Percentiles rank a stretch among this genome's conserved stretches.
phyloP scores from a whole-genome alignment of 37 sponge, comb jelly and placozoan genomes.

The Haliclona indistincta region DNA sequence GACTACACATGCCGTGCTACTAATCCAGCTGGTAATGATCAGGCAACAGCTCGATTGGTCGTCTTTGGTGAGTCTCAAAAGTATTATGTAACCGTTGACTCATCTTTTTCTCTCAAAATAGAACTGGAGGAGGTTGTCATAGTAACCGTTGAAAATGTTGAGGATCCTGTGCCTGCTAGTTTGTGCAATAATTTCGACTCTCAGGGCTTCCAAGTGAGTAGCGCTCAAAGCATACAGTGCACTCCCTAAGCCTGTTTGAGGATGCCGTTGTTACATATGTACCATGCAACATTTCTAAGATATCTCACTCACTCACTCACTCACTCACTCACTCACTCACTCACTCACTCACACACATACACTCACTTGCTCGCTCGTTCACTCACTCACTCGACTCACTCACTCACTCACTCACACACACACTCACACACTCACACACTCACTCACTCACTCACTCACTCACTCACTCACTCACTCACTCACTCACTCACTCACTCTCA shows the following conservation, averaged over 20 bases:
- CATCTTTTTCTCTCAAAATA: background rate
- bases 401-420: too few species aligned
- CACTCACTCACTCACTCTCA: background rate
- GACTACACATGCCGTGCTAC: conserved; percentile 52
- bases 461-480: background rate
- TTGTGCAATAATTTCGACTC: conserved; percentile 7
- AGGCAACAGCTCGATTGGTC: conserved; percentile 13
- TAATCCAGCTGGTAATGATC: conserved; percentile 33
- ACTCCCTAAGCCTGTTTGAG: too few species aligned
- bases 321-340: too few species aligned
- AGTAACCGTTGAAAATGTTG: background rate
- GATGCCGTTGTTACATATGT: background rate
- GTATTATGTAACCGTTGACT: background rate
- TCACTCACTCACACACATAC: too few species aligned
- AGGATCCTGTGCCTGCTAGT: conserved; percentile 4
- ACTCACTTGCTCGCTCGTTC: too few species aligned
- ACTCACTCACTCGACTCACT: too few species aligned
- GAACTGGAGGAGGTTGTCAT: background rate
- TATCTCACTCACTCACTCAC: conserved; percentile 1
- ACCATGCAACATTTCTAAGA: too few species aligned
- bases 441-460: background rate
- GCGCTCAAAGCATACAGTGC: too few species aligned
- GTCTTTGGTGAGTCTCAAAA: conserved; percentile 46
- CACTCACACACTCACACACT: background rate
- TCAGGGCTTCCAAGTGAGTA: conserved; percentile 3